phyloP scores from a whole-genome alignment of 2,797 vertebrate species.

The Crocodylus rhombifer region DNA sequence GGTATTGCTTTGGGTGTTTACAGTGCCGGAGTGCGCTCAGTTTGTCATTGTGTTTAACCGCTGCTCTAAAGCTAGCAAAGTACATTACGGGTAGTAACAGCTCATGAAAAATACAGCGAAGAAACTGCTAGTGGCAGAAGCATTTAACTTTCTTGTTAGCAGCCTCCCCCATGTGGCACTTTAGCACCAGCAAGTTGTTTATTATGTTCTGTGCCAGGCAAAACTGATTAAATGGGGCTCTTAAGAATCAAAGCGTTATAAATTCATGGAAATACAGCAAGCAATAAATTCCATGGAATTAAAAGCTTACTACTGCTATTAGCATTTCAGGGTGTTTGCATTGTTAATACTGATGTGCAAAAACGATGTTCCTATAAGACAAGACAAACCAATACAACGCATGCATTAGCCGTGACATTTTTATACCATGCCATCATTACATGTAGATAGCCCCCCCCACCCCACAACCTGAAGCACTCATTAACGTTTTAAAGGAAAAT shows the following conservation, averaged over 20 bases:
- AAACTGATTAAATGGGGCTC: conserved; percentile 98
- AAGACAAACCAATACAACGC: conserved; percentile 72
- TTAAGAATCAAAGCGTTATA: conserved; percentile 99
- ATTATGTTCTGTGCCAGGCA: conserved; percentile 97
- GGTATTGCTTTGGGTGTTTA: conserved; percentile 68
- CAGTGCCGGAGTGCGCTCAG: conserved; percentile 80
- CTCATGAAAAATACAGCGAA: conserved; percentile 94
- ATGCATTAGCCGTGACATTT: conserved; percentile 42
- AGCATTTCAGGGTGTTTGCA: conserved; percentile 88
- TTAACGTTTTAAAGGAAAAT: conserved; percentile 64
- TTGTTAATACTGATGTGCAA: conserved; percentile 86
- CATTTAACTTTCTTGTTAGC: conserved; percentile 97
- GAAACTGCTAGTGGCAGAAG: conserved; percentile 94
- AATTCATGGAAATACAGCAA: conserved; percentile 99
- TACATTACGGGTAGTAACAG: conserved; percentile 91
- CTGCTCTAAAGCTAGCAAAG: conserved; percentile 86
- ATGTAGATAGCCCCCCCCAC: neutral
- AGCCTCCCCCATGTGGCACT: conserved; percentile 96
- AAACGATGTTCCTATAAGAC: conserved; percentile 81
- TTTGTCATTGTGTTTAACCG: conserved; percentile 87
- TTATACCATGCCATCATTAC: conserved; percentile 53
- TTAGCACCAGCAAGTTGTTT: conserved; percentile 96
- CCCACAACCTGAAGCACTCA: conserved; percentile 28
- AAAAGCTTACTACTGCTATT: conserved; percentile 91
- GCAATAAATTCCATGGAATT: conserved; percentile 99